Percentiles rank a stretch among this genome's conserved stretches.
phyloP scores from a whole-genome alignment of 2,888 invertebrate genomes.

The Keiferia lycopersicella region DNA sequence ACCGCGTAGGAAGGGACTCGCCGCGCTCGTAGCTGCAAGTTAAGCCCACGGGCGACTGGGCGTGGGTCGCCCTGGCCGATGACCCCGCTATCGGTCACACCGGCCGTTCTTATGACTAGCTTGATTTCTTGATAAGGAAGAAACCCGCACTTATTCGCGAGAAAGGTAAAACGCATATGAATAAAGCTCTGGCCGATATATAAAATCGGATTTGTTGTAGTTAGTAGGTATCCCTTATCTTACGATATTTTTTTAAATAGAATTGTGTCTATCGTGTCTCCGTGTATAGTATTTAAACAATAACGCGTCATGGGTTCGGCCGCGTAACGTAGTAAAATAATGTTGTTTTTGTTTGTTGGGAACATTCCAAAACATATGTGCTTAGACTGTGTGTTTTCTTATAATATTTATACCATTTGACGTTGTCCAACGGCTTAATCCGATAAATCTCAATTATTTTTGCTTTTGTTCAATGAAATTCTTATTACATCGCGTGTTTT shows the following conservation, averaged over 20 bases:
- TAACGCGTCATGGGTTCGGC: not conserved
- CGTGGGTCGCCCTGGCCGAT: slow-evolving; percentile 32
- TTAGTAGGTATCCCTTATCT: too few species aligned
- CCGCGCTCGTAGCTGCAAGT: not conserved
- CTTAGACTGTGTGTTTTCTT: too few species aligned
- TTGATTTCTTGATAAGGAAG: slow-evolving; percentile 30
- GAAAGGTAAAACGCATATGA: not conserved
- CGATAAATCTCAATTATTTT: too few species aligned
- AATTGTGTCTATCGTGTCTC: too few species aligned
- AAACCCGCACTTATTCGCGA: not conserved
- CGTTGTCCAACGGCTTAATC: too few species aligned
- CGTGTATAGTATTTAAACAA: not conserved
- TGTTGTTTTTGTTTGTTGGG: slow-evolving; percentile 3
- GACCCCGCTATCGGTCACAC: slow-evolving; percentile 40
- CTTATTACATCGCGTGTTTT: too few species aligned
- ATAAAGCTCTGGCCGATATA: not conserved
- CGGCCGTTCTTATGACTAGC: slow-evolving; percentile 22
- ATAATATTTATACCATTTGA: too few species aligned
- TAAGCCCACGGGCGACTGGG: slow-evolving; percentile 24
- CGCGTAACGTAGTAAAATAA: not conserved
- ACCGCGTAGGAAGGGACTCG: not conserved
- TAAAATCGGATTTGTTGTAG: not conserved
- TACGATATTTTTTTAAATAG: too few species aligned
- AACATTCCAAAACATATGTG: not conserved
- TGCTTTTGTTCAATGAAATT: too few species aligned